Evolutionary conservation across 23 tunicate genomes (phyloP).

Genomic region (Styela plicata): DNA sequence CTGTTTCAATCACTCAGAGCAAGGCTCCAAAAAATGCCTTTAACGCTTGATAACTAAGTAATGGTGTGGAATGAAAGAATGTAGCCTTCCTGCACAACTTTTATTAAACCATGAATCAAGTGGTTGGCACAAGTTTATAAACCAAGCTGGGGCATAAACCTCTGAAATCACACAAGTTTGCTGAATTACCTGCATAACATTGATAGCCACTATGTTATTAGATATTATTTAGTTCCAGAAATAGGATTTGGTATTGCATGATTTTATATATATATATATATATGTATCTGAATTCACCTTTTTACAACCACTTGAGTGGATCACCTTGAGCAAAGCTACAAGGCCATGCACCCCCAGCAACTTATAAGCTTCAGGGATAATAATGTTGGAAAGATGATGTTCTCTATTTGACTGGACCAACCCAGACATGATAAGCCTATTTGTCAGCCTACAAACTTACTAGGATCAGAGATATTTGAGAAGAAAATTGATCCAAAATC

Average conservation of each 20-base stretch:
- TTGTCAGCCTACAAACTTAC: no score
- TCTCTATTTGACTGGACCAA: no score
- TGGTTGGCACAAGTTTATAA: background rate
- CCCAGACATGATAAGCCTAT: no score
- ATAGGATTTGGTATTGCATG: background rate
- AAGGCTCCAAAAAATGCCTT: background rate
- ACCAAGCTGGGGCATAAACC: background rate
- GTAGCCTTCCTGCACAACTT: background rate
- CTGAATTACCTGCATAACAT: background rate
- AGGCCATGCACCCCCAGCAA: no score
- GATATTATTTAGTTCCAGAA: background rate
- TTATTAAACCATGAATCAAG: background rate
- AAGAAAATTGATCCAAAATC: no score
- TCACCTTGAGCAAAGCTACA: no score
- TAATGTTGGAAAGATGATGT: no score
- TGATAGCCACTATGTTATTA: background rate
- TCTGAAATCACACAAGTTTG: background rate
- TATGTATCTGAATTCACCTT: no score
- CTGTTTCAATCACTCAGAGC: no score
- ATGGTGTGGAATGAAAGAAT: background rate
- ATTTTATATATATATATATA: no score
- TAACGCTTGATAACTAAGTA: background rate
- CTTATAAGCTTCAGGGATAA: no score
- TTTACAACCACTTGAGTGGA: background rate
- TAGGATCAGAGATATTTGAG: no score